phyloP scores from a whole-genome alignment of 1,140 invertebrate genomes.

The Drosophila mayri region DNA sequence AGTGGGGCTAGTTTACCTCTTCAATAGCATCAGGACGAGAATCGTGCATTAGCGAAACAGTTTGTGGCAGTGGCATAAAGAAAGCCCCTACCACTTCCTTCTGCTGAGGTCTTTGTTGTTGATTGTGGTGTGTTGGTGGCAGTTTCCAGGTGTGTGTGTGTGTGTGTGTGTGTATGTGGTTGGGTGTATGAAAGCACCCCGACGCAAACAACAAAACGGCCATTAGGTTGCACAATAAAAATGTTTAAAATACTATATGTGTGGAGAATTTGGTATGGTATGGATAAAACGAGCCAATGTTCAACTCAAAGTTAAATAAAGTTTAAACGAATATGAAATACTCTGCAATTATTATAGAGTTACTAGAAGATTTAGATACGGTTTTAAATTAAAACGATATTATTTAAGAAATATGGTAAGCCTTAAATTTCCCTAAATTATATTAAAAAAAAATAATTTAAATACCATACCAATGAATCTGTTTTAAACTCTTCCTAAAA shows the following conservation, averaged over 20 bases:
- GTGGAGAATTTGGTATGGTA: slow-evolving; percentile 38
- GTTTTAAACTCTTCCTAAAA: too few species aligned
- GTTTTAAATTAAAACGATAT: too few species aligned
- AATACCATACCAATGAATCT: not conserved
- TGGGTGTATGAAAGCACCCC: slow-evolving; percentile 39
- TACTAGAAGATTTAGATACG: too few species aligned
- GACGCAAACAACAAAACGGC: slow-evolving; percentile 69
- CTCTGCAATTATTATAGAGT: not conserved
- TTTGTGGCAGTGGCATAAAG: slow-evolving; percentile 71
- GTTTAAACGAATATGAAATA: slow-evolving; percentile 11
- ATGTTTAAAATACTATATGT: slow-evolving; percentile 73
- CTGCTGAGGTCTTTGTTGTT: slow-evolving; percentile 3
- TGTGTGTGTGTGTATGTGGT: slow-evolving; percentile 15
- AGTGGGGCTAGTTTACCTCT: slow-evolving; percentile 76
- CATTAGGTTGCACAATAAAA: slow-evolving; percentile 79
- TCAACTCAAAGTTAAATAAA: slow-evolving; percentile 1
- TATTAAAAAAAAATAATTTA: too few species aligned
- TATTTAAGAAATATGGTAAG: not conserved
- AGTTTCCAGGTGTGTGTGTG: slow-evolving; percentile 3
- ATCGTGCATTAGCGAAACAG: slow-evolving; percentile 76
- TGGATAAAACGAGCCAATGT: slow-evolving; percentile 43
- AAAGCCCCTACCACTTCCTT: slow-evolving; percentile 23
- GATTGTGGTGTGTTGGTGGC: slow-evolving; percentile 3
- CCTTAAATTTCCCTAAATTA: not conserved
- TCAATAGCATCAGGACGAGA: slow-evolving; percentile 61